Percentiles rank a stretch among this genome's conserved stretches.
phyloP scores from a whole-genome alignment of 37 sponge, comb jelly and placozoan genomes.

The Eunapius fragilis region DNA sequence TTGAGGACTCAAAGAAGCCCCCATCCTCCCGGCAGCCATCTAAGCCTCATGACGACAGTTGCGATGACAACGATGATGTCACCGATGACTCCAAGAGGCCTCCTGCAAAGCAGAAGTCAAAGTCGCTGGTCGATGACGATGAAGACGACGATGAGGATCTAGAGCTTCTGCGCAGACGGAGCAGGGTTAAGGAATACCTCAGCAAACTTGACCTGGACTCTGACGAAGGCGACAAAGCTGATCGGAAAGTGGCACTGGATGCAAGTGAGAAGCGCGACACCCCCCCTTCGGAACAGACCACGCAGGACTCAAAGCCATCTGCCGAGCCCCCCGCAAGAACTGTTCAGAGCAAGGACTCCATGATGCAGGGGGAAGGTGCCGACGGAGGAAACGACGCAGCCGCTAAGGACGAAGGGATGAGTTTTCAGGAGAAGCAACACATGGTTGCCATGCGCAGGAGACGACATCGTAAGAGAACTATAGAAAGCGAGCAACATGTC shows the following conservation, averaged over 20 bases:
- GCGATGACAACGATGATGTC: not conserved
- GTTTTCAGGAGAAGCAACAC: not conserved
- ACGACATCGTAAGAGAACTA: not conserved
- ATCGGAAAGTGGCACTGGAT: not conserved
- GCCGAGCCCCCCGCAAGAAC: not conserved
- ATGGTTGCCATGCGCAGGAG: not conserved
- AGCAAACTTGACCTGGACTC: not conserved
- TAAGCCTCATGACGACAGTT: too few relatives aligned
- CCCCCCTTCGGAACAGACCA: not conserved
- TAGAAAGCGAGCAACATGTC: not conserved
- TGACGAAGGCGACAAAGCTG: not conserved
- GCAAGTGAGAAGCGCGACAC: not conserved
- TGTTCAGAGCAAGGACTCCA: too few relatives aligned
- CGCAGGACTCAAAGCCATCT: not conserved
- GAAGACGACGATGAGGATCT: not conserved
- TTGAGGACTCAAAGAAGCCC: not conserved
- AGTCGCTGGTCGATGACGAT: not conserved
- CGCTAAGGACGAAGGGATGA: not conserved
- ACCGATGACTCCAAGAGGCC: not conserved
- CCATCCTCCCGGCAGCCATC: too few relatives aligned
- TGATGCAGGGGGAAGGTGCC: not conserved
- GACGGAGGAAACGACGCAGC: not conserved
- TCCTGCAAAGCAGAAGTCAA: not conserved
- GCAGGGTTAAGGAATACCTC: not conserved
- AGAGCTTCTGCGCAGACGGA: not conserved